Evolutionary conservation across 2,888 invertebrate species (phyloP), one percentile per base, ranked within the genome.

Genomic region (Lepidonotus clava): DNA sequence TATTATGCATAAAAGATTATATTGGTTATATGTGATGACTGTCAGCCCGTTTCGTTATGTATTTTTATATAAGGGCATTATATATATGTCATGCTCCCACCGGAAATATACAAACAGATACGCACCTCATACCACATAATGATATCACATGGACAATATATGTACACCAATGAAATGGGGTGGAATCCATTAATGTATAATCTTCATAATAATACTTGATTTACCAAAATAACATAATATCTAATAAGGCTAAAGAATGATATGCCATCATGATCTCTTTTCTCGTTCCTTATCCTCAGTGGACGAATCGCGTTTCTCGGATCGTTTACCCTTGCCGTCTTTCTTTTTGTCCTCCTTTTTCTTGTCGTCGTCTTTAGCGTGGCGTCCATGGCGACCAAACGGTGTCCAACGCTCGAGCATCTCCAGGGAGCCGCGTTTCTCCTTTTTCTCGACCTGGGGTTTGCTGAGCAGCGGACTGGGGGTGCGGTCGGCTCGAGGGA

Each of bases 391-490:
- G 21, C 38, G 36, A 8, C 18, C 71, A 38, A 18, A 71, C n/a
- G 34, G 36, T 1, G 36, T n/a, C 18, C 34, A 8, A 0, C 36
- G 71, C 36, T 32, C 71, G 21, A 71, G 71, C 36, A 71, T 6
- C 21, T 71, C 71, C 1, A 34, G 36, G 0, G 71, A 71, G 14
- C 71, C 71, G n/a, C 14, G 21, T 8, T 21, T 2, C 38, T 76
- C 76, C 6, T 5, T 1, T 28, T 80, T 80, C 32, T 80, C 80
- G 6, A 80, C 80, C 0, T 32, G 41, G 4, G 80, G 80, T 28
- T 80, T 80, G 28, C 80, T 80, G 28, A 80, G 80, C 1, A 80
- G 34, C 1, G 80, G 80, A 46, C 80, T 80, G 4, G 80, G 80
- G 8, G 80, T 80, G 41, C 80, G 80, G 41, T 80, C 46, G 21